Conservation (phyloP, 2,797 vertebrate species). For the Tokudaia tokunoshimensis region DNA sequence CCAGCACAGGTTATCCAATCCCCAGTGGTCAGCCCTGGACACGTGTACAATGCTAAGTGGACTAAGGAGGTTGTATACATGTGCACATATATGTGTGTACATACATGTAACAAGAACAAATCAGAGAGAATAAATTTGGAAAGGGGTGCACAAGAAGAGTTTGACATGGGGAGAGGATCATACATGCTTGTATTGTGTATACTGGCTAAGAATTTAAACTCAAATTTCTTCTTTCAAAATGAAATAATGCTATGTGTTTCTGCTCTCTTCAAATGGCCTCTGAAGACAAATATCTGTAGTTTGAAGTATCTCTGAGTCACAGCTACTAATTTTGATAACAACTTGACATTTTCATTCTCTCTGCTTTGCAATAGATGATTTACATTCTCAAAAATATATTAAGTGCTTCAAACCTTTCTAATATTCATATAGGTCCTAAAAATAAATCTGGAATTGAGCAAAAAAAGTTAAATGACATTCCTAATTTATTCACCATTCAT, state of each 20-base stretch:
- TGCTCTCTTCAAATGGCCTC: background rate
- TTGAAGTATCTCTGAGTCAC: background rate
- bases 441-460: background rate
- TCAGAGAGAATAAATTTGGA: background rate
- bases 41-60: background rate
- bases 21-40: background rate
- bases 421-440: conserved; percentile 3
- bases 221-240: background rate
- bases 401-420: background rate
- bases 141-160: background rate
- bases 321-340: background rate
- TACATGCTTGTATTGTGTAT: background rate
- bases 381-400: conserved; percentile 29
- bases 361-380: background rate
- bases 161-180: background rate
- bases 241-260: background rate
- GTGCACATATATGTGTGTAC: background rate
- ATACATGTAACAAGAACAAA: background rate
- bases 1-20: too few species aligned
- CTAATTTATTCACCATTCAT: background rate
- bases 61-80: too few species aligned
- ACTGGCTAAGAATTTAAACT: conserved; percentile 28
- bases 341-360: background rate
- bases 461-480: conserved; percentile 43
- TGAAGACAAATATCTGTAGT: conserved; percentile 32